phyloP scores from a whole-genome alignment of 2,113 vertebrate species.

The Setophaga petechia region DNA sequence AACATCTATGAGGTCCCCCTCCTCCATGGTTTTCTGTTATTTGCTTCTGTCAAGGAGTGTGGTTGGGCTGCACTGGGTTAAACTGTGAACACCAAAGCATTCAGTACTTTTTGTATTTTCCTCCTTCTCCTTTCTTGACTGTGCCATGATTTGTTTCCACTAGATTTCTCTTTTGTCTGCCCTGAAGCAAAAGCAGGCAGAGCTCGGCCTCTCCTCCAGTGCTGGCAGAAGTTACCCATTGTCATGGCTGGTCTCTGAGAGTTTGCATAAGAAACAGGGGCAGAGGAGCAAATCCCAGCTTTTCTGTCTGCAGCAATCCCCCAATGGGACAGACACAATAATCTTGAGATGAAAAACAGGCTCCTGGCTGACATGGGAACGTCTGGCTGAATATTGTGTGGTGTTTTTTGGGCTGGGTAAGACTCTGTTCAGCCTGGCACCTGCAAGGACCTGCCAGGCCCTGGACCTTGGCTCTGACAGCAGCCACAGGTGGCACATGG shows the following conservation, averaged over 20 bases:
- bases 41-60: not conserved
- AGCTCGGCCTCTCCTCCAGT: not conserved
- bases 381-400: not conserved
- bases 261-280: not conserved
- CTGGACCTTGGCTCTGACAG: not conserved
- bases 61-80: not conserved
- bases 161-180: not conserved
- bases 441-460: not conserved
- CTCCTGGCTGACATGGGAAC: not conserved
- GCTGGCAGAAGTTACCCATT: not conserved
- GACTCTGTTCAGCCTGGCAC: not conserved
- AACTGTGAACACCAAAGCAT: not conserved
- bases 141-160: not conserved
- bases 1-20: not conserved
- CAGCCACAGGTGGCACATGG: not conserved
- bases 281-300: not conserved
- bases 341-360: too few species aligned
- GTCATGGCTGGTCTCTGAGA: fast-evolving
- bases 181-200: not conserved
- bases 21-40: not conserved
- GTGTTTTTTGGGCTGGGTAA: not conserved
- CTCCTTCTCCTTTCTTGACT: not conserved
- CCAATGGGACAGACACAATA: not conserved
- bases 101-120: not conserved
- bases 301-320: not conserved